A percentile compares a stretch with the other conserved stretches of the same genome.
phyloP scores from a whole-genome alignment of 2,888 invertebrate genomes.

The Aphidius colemani region DNA sequence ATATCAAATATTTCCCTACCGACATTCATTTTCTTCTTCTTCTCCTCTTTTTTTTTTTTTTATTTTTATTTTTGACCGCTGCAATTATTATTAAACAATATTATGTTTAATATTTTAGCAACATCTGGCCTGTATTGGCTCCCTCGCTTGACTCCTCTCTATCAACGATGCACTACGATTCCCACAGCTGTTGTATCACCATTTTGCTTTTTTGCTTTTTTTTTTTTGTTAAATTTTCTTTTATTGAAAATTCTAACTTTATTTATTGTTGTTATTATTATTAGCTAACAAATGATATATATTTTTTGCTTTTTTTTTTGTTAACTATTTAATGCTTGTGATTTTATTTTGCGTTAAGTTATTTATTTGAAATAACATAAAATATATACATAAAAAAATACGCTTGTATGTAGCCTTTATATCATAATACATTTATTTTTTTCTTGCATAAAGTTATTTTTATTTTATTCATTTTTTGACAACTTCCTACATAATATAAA shows the following conservation, averaged over 20 bases:
- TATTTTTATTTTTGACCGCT: too few species aligned
- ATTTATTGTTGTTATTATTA: background rate
- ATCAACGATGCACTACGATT: conserved; percentile 41
- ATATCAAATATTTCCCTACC: background rate
- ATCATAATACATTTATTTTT: conserved; percentile 11
- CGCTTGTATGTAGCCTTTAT: background rate
- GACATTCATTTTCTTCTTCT: background rate
- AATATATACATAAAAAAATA: background rate
- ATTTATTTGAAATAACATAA: conserved; percentile 4
- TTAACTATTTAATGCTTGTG: background rate
- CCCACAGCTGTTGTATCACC: conserved; percentile 39
- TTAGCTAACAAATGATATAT: conserved; percentile 12
- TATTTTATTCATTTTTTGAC: conserved; percentile 5
- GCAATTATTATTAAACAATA: conserved; percentile 25
- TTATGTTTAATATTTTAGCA: conserved; percentile 46
- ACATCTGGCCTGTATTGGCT: conserved; percentile 43
- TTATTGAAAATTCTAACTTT: conserved; percentile 5
- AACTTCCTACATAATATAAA: conserved; percentile 3
- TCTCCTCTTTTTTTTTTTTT: too few species aligned
- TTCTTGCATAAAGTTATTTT: conserved; percentile 13
- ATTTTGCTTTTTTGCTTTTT: conserved; percentile 29
- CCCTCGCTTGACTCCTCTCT: conserved; percentile 44
- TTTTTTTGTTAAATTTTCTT: conserved; percentile 8
- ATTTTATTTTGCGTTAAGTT: background rate
- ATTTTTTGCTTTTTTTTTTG: conserved; percentile 8